Percentiles rank a stretch among this genome's conserved stretches.
Evolutionary conservation across 1,140 invertebrate species (phyloP).

Genomic region (Drosophila athabasca): DNA sequence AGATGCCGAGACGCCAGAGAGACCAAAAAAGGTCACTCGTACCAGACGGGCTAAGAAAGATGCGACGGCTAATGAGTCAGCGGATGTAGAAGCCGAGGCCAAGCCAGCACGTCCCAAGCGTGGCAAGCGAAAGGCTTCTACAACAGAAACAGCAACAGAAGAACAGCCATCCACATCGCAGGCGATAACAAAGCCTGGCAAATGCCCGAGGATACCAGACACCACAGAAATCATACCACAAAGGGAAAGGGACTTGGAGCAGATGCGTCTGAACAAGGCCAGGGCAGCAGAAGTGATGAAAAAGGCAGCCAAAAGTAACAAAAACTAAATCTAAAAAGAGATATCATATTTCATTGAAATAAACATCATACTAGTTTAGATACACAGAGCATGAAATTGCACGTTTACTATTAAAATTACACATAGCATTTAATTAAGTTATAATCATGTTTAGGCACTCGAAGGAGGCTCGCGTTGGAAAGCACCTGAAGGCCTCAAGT

Average conservation of each 20-base stretch:
- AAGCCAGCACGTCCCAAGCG: slow-evolving; percentile 45
- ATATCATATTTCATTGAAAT: background rate
- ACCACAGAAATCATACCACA: slow-evolving; percentile 88
- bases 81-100: background rate
- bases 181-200: slow-evolving; percentile 23
- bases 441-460: too few relatives aligned
- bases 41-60: slow-evolving; percentile 19
- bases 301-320: slow-evolving; percentile 84
- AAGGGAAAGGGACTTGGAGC: slow-evolving; percentile 87
- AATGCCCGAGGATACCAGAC: slow-evolving; percentile 56
- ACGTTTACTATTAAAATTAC: background rate
- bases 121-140: slow-evolving; percentile 46
- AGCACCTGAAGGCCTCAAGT: too few relatives aligned
- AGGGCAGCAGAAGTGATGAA: slow-evolving; percentile 91
- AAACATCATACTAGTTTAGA: background rate
- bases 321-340: slow-evolving; percentile 4
- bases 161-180: slow-evolving; percentile 39
- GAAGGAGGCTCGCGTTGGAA: too few relatives aligned
- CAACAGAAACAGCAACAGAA: background rate
- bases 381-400: background rate
- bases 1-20: slow-evolving; percentile 51
- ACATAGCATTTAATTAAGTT: too few relatives aligned
- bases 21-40: slow-evolving; percentile 36
- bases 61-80: background rate
- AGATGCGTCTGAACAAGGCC: slow-evolving; percentile 88